A percentile compares a stretch with the other conserved stretches of the same genome.
Evolutionary conservation across 1,140 invertebrate species (phyloP).

Genomic region (Cyclina sinensis): DNA sequence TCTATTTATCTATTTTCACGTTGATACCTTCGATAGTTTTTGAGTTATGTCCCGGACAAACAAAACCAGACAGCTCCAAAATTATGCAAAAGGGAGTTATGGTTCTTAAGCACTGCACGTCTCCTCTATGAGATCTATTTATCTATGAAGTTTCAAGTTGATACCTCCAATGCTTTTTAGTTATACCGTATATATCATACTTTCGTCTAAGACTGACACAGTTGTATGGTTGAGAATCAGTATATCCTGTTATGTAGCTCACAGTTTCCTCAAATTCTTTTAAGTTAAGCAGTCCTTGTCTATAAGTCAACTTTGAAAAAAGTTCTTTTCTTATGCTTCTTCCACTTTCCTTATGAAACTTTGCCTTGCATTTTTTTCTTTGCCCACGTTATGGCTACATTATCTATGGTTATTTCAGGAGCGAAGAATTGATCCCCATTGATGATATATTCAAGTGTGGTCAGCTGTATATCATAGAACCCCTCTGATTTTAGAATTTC

Average conservation of each 20-base stretch:
- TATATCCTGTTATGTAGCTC: slow-evolving; percentile 27
- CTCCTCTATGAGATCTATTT: no score
- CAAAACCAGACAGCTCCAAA: no score
- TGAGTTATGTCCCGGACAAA: no score
- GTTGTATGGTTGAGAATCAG: slow-evolving; percentile 1
- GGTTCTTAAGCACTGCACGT: no score
- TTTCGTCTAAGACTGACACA: neutral
- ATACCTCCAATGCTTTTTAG: no score
- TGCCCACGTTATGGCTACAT: slow-evolving; percentile 13
- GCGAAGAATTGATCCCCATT: slow-evolving; percentile 32
- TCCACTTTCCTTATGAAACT: neutral
- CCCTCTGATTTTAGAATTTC: slow-evolving; percentile 15
- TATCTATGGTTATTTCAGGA: neutral
- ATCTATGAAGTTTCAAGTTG: no score
- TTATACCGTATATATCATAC: no score
- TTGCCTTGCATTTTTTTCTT: neutral
- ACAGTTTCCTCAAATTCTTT: slow-evolving; percentile 27
- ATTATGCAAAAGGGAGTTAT: no score
- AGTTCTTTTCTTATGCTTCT: slow-evolving; percentile 15
- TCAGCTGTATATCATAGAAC: neutral
- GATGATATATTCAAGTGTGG: slow-evolving; percentile 15
- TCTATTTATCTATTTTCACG: no score
- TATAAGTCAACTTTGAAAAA: slow-evolving; percentile 31
- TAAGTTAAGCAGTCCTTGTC: neutral
- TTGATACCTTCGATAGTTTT: no score